Conservation (phyloP, 2,113 vertebrate genomes). For the Nesoenas mayeri region DNA sequence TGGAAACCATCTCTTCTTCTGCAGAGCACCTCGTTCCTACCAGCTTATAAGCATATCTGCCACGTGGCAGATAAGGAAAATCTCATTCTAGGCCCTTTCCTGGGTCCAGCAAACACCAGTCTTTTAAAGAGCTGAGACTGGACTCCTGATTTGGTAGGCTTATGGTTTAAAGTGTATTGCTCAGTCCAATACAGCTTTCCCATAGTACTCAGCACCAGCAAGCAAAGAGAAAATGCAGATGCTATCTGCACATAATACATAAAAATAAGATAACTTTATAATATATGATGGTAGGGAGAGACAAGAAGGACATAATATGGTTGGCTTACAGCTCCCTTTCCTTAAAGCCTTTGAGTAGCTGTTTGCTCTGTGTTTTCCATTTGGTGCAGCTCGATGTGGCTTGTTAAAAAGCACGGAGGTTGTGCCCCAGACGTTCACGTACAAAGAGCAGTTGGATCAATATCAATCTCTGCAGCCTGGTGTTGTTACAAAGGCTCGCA, state of each 20-base stretch:
- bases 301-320: fast-evolving
- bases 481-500: not conserved
- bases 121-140: not conserved
- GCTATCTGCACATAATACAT: fast-evolving
- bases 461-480: not conserved
- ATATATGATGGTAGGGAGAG: fast-evolving
- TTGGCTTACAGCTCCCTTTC: not conserved
- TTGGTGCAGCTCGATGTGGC: not conserved
- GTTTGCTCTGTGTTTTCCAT: not conserved
- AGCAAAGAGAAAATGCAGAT: not conserved
- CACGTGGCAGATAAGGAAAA: not conserved
- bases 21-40: fast-evolving
- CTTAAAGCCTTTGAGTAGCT: not conserved
- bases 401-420: fast-evolving
- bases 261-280: not conserved
- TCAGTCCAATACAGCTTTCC: not conserved
- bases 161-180: fast-evolving
- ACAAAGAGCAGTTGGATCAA: not conserved
- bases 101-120: not conserved
- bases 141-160: not conserved
- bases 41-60: fast-evolving
- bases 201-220: fast-evolving
- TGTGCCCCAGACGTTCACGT: not conserved
- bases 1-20: not conserved
- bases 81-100: not conserved